Evolutionary conservation across 2,113 vertebrate genomes (phyloP), one percentile per base, ranked within the genome.

Genomic region (Abramis brama): DNA sequence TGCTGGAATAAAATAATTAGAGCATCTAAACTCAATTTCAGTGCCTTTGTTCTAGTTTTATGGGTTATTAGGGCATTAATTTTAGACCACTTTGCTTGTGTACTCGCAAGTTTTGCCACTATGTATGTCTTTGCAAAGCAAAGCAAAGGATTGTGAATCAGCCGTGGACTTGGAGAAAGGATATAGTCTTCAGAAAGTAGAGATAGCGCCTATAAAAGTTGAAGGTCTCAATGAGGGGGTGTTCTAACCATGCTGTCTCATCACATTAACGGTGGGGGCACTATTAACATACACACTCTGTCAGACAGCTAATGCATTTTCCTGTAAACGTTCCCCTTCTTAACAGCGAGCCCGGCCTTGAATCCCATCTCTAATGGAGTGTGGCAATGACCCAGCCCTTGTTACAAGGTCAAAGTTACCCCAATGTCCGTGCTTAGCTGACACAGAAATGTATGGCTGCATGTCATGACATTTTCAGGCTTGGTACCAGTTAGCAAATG

Each of bases 381-480:
- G 76, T 86, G 86, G 83, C 82, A 25, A 55, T 86, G 88, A 89
- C 90, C 87, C 86, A 92, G 92, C 89, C 88, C 89, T 91, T 91
- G 90, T 85, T 89, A 88, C 91, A 93, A 93, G 92, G 91, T 94
- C 92, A 92, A 75, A 79, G 86, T 83, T 85, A 66, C 86, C 68
- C 66, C 52, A 73, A 73, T 70, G 50, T 57, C 82, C 30, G 0
- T 74, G 47, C 12, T 25, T 43, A 59, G 68, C 30, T 73, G 43
- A 70, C 43, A 82, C 62, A 70, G 19, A 82, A 82, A 70, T 70
- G 62, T 52, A 45, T 52, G 79, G 39, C 59, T 80, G 36, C 79
- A 47, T 43, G 59, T 43, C 5, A 7, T 47, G 60, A 81, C 45
- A 82, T 82, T 82, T 82, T 23, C 27, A 82, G 79, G 79, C 59